Percentiles rank a stretch among this genome's conserved stretches.
Conservation (phyloP, 2,797 vertebrate species). For the Sebastes hubbsi region DNA sequence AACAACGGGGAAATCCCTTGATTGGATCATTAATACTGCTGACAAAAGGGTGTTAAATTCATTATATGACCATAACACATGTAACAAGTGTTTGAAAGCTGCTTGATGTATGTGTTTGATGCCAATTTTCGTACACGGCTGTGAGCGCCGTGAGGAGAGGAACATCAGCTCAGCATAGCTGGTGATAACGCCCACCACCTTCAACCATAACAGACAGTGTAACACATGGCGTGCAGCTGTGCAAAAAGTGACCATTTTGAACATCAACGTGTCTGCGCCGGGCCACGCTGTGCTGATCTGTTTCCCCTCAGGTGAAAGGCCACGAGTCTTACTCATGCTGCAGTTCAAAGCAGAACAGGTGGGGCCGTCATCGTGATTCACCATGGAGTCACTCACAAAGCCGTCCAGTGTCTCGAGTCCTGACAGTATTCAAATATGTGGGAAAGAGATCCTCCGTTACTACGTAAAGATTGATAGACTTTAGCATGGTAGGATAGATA, state of each 20-base stretch:
- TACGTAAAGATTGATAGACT: conserved; percentile 44
- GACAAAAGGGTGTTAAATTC: conserved; percentile 79
- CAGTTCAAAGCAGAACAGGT: conserved; percentile 68
- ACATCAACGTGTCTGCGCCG: conserved; percentile 23
- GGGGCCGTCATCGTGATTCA: conserved; percentile 52
- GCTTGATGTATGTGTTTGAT: conserved; percentile 43
- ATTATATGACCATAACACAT: conserved; percentile 79
- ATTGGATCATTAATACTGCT: conserved; percentile 79
- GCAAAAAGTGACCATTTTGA: conserved; percentile 49
- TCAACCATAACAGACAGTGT: conserved; percentile 45
- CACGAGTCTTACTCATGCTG: conserved; percentile 29
- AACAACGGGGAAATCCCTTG: conserved; percentile 71
- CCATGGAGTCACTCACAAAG: conserved; percentile 42
- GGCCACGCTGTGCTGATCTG: conserved; percentile 17
- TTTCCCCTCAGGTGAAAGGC: conserved; percentile 51
- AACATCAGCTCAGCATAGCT: conserved; percentile 32
- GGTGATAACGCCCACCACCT: conserved; percentile 30
- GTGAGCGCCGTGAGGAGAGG: conserved; percentile 10
- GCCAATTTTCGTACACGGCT: conserved; percentile 2
- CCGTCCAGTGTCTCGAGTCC: conserved; percentile 31
- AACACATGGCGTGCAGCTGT: conserved; percentile 79
- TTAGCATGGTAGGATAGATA: conserved; percentile 5
- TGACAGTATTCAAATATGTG: conserved; percentile 30
- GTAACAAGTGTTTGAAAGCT: conserved; percentile 75
- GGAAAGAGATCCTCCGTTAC: conserved; percentile 43